Conservation (phyloP, 1,140 invertebrate genomes). For the Ostrea edulis region DNA sequence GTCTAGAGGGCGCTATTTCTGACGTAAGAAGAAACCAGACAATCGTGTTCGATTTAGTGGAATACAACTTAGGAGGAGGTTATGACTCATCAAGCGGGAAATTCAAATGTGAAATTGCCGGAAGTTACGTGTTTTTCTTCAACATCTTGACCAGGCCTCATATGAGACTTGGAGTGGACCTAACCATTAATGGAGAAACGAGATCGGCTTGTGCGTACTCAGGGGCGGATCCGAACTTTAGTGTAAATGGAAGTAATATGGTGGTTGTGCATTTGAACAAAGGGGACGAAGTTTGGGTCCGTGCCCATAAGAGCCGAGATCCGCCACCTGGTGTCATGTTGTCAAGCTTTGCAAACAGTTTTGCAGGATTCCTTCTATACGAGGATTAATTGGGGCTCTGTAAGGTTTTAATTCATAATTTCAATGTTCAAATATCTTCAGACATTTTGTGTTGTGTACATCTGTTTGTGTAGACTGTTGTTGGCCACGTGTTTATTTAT, state of each 20-base stretch:
- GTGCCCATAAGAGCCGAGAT: conserved; percentile 8
- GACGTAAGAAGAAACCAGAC: conserved; percentile 11
- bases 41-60: conserved; percentile 8
- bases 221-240: conserved; percentile 6
- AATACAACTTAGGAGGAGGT: neutral
- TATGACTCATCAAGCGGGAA: conserved; percentile 1
- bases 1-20: neutral
- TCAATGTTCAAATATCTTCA: too few species aligned
- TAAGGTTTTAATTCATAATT: too few species aligned
- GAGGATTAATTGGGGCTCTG: neutral
- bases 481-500: too few species aligned
- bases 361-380: conserved; percentile 2
- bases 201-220: neutral
- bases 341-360: conserved; percentile 16
- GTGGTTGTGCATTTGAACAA: conserved; percentile 13
- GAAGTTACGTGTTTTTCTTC: conserved; percentile 6
- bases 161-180: conserved; percentile 11
- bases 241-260: conserved; percentile 22
- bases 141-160: conserved; percentile 8
- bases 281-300: conserved; percentile 21
- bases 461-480: too few species aligned
- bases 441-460: too few species aligned
- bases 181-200: conserved; percentile 5
- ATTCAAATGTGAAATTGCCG: neutral
- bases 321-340: conserved; percentile 11